Base-by-base conservation (phyloP, 1,140 invertebrate genomes). In the Ridgeia piscesae region DNA sequence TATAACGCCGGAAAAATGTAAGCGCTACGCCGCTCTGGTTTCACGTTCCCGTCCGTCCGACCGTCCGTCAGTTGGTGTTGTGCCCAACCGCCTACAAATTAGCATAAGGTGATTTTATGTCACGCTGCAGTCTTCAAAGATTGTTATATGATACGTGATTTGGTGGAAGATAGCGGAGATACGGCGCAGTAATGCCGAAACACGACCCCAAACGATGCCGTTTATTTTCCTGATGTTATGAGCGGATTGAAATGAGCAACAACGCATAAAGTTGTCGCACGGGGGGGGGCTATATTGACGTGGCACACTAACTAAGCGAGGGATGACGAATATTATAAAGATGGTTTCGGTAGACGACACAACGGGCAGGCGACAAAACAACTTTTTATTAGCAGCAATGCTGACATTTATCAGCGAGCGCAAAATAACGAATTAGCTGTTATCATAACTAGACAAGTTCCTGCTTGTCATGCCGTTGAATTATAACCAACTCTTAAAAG, bases 101-200 rank as follows among this genome's bases (percentile, higher is more conserved):
- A 77, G 58, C 58, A 77, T 77, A 77, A 77, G 58, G 58, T 77
- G 58, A 77, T 77, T 77, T 77, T 77, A 77, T 77, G 58, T 77
- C 58, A 21, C 58, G 58, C 58, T 77, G 58, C 58, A 77, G 58
- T 77, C 58, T 77, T 77, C 58, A 8, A 77, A 77, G 2, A 77
- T 14, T 14, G 6, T 77, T 77, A 77, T 77, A 77, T 77, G 58
- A 77, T 77, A 77, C 58, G 58, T 77, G 58, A 77, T 77, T 77
- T 21, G 58, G 58, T 77, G 17, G 58, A 77, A 77, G 58, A 77
- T 77, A 21, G 58, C 58, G 58, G 58, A 77, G 58, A 14, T 77
- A 77, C 58, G 58, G 58, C 6, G 58, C 58, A 77, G 27, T 77
- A 77, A 77, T 21, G 58, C 58, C 58, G 58, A 77, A 77, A 77